A percentile compares a stretch with the other conserved stretches of the same genome.
Conservation (phyloP, 1,140 invertebrate genomes). For the Solenopsis invicta region DNA sequence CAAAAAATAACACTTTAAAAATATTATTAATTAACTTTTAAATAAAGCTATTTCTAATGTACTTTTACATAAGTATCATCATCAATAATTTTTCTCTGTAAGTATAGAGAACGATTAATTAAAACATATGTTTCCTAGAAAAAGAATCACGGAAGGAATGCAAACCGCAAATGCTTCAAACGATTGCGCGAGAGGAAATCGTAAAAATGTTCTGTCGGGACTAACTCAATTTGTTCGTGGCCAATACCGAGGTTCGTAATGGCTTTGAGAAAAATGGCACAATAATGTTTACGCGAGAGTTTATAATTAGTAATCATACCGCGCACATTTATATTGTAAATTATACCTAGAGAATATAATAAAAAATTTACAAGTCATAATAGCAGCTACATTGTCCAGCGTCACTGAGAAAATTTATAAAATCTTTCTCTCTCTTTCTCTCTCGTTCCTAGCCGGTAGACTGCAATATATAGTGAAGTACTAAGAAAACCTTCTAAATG, state of each 20-base stretch:
- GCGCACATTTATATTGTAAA: background rate
- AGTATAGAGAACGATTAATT: background rate
- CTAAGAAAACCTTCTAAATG: slow-evolving; percentile 46
- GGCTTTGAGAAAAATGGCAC: background rate
- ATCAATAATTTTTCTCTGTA: background rate
- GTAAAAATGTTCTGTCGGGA: background rate
- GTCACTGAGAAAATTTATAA: slow-evolving; percentile 5
- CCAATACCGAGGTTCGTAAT: background rate
- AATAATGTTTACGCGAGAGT: slow-evolving; percentile 2
- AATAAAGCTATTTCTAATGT: background rate
- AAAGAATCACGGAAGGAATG: background rate
- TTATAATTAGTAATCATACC: slow-evolving; percentile 22
- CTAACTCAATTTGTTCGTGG: slow-evolving; percentile 60
- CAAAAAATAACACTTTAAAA: background rate
- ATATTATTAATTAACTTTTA: background rate
- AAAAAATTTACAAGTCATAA: background rate
- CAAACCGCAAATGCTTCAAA: slow-evolving; percentile 14
- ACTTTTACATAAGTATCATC: too few relatives aligned
- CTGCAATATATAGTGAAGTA: slow-evolving; percentile 3
- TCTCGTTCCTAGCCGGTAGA: background rate
- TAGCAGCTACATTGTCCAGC: background rate
- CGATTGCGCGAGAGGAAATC: slow-evolving; percentile 48
- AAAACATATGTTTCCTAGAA: background rate
- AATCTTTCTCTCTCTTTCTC: background rate
- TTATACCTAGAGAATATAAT: background rate